These are phyloP conservation scores for Melanerpes aurifrons DNA, from an alignment of 2,113 vertebrate genomes.

Conservation along the genomic window DNA sequence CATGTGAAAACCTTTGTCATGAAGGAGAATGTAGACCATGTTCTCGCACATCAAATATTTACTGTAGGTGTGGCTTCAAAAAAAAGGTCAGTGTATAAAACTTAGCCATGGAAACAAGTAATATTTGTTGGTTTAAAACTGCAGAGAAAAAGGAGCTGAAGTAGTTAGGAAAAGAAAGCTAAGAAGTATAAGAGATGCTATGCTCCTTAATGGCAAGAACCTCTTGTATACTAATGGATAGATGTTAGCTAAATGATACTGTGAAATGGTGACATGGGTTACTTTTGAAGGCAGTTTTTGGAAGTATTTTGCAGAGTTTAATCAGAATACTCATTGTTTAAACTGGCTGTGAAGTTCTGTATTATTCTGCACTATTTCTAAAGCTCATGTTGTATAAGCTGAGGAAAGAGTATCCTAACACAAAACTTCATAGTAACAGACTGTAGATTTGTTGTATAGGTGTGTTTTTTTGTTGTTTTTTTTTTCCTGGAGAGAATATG, in stretches of 20 bases:
- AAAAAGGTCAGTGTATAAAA: conserved; percentile 82
- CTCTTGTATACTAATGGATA: background rate
- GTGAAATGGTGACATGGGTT: background rate
- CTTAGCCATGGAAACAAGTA: background rate
- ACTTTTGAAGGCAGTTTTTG: background rate
- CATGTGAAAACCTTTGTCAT: conserved; percentile 93
- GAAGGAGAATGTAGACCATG: conserved; percentile 93
- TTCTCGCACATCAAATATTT: conserved; percentile 90
- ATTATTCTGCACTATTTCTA: background rate
- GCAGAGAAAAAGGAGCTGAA: background rate
- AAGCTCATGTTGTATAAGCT: background rate
- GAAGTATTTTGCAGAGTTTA: background rate
- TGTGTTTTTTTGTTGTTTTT: background rate
- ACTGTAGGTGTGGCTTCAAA: conserved; percentile 93
- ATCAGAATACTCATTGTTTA: background rate
- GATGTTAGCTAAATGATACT: background rate
- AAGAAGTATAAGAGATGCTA: background rate
- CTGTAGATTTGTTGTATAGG: background rate
- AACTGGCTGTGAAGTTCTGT: background rate
- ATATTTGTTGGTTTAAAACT: background rate
- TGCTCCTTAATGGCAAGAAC: background rate
- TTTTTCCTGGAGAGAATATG: background rate
- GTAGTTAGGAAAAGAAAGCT: background rate
- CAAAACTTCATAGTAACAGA: background rate
- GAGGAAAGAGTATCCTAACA: background rate